phyloP scores from a whole-genome alignment of 1,140 invertebrate species.

The Parasteatoda tepidariorum region DNA sequence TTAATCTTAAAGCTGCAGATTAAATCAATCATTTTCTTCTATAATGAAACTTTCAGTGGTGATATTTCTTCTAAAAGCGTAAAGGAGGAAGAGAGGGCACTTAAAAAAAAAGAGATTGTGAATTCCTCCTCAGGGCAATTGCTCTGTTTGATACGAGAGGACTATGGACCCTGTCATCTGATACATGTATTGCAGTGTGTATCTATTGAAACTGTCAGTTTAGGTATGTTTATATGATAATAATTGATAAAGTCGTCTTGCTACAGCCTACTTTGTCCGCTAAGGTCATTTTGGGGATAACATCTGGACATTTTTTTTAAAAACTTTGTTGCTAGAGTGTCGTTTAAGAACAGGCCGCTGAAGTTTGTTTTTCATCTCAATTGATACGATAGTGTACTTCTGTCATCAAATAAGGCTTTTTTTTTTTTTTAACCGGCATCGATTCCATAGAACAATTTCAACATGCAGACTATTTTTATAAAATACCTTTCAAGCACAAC shows the following conservation, averaged over 20 bases:
- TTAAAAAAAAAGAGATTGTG: neutral
- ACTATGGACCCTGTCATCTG: conserved; percentile 13
- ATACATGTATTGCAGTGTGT: conserved; percentile 1
- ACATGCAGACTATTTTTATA: too few species aligned
- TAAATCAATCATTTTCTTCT: neutral
- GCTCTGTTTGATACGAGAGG: neutral
- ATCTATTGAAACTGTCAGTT: conserved; percentile 11
- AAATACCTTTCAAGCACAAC: too few species aligned
- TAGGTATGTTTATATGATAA: conserved; percentile 14
- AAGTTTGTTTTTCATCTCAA: too few species aligned
- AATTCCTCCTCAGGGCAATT: neutral
- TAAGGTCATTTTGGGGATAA: neutral
- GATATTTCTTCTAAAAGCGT: neutral
- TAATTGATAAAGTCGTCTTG: neutral
- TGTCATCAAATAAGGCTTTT: too few species aligned
- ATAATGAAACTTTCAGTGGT: neutral
- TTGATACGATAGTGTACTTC: too few species aligned
- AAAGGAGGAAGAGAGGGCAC: conserved; percentile 2
- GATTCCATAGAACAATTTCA: too few species aligned
- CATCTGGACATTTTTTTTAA: neutral
- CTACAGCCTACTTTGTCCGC: neutral
- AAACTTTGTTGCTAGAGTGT: too few species aligned
- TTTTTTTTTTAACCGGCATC: too few species aligned
- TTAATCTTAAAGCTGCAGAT: neutral
- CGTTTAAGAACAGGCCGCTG: too few species aligned